These are phyloP conservation scores for Phyto melanocephala DNA, from an alignment of 2,888 invertebrate species.

Conservation along the genomic window DNA sequence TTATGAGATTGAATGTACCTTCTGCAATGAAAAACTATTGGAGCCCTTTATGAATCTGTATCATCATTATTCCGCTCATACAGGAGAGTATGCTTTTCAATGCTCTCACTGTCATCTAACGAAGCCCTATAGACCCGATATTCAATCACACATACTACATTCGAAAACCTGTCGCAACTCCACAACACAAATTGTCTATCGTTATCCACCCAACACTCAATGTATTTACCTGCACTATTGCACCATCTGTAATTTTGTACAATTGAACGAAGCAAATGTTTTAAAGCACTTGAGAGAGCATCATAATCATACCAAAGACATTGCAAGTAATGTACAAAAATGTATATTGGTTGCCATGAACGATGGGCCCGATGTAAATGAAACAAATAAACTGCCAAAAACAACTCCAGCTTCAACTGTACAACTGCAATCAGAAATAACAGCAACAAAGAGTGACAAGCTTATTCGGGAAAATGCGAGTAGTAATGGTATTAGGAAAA, in stretches of 20 bases:
- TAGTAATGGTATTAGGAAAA: too few relatives aligned
- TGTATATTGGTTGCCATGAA: slow-evolving; percentile 68
- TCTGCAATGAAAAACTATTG: slow-evolving; percentile 66
- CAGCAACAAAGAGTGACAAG: background rate
- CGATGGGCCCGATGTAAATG: slow-evolving; percentile 47
- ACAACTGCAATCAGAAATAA: background rate
- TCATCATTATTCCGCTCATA: slow-evolving; percentile 69
- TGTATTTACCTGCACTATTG: slow-evolving; percentile 69
- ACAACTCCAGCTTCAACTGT: background rate
- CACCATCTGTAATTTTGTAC: slow-evolving; percentile 69
- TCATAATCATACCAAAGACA: slow-evolving; percentile 60
- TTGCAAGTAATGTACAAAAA: slow-evolving; percentile 59
- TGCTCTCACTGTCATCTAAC: slow-evolving; percentile 66
- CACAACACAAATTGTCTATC: slow-evolving; percentile 65
- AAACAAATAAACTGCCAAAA: background rate
- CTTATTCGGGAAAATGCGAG: too few relatives aligned
- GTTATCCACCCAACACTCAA: slow-evolving; percentile 65
- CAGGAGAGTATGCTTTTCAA: slow-evolving; percentile 70
- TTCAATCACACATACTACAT: slow-evolving; percentile 66
- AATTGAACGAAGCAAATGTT: slow-evolving; percentile 70
- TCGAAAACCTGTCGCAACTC: slow-evolving; percentile 66
- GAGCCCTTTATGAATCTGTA: slow-evolving; percentile 67
- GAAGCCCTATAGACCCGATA: slow-evolving; percentile 68
- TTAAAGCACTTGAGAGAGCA: slow-evolving; percentile 70
- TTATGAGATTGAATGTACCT: slow-evolving; percentile 66